Conservation (phyloP, 2,888 invertebrate genomes). For the Trisateles emortualis region DNA sequence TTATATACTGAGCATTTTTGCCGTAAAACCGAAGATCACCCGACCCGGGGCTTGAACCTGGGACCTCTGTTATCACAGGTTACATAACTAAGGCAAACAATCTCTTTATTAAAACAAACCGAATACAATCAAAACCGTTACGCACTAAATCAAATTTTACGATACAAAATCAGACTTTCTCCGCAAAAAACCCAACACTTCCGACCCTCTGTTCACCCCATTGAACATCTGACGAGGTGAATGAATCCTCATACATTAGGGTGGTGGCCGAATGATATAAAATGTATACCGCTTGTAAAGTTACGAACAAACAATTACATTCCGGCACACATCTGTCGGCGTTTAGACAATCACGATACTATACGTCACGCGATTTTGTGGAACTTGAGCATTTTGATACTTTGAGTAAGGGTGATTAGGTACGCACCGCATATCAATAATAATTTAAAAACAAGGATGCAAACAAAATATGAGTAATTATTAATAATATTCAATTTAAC, state of each 20-base stretch:
- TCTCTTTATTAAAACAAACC: neutral
- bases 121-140: slow-evolving; percentile 47
- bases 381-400: slow-evolving; percentile 62
- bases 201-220: slow-evolving; percentile 72
- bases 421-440: neutral
- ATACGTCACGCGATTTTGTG: slow-evolving; percentile 83
- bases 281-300: slow-evolving; percentile 76
- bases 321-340: slow-evolving; percentile 86
- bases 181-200: slow-evolving; percentile 69
- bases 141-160: slow-evolving; percentile 66
- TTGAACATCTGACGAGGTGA: slow-evolving; percentile 86
- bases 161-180: slow-evolving; percentile 63
- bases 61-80: no score
- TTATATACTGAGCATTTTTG: no score
- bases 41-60: no score
- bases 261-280: slow-evolving; percentile 77
- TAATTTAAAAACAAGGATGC: no score
- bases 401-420: slow-evolving; percentile 24
- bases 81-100: no score
- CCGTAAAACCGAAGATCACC: no score
- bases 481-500: no score
- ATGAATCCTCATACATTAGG: slow-evolving; percentile 76
- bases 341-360: slow-evolving; percentile 87
- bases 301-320: slow-evolving; percentile 83
- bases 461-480: no score